Conservation (phyloP, 2,888 invertebrate species). For the Cryptocephalus primarius region DNA sequence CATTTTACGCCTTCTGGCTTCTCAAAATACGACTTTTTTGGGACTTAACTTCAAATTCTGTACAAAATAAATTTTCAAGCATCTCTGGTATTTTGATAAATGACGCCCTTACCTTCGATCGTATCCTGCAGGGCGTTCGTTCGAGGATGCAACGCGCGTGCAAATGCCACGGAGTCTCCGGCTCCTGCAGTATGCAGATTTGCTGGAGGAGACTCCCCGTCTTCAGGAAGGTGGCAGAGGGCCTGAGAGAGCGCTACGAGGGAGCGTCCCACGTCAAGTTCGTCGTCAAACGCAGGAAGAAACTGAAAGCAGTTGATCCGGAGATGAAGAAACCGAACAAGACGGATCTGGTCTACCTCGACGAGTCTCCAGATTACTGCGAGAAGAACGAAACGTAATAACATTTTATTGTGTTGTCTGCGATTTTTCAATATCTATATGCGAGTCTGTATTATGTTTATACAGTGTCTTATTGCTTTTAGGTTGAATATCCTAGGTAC, state of each 20-base stretch:
- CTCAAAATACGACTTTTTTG: slow-evolving; percentile 23
- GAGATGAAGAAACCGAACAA: slow-evolving; percentile 80
- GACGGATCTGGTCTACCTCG: slow-evolving; percentile 81
- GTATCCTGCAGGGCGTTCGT: slow-evolving; percentile 46
- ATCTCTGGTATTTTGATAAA: no score
- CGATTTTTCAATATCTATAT: no score
- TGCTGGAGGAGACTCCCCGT: slow-evolving; percentile 80
- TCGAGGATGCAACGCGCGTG: slow-evolving; percentile 78
- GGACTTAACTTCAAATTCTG: no score
- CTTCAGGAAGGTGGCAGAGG: slow-evolving; percentile 66
- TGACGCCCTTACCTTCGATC: no score
- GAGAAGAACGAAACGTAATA: slow-evolving; percentile 73
- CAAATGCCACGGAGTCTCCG: slow-evolving; percentile 91
- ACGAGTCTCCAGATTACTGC: slow-evolving; percentile 88
- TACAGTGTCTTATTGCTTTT: slow-evolving; percentile 16
- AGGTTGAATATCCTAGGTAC: slow-evolving; percentile 77
- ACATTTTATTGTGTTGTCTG: no score
- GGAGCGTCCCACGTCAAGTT: slow-evolving; percentile 77
- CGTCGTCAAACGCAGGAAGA: slow-evolving; percentile 49
- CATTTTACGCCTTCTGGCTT: no score
- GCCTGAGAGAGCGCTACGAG: slow-evolving; percentile 69
- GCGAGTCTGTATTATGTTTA: no score
- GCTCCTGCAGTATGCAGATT: slow-evolving; percentile 80
- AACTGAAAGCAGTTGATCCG: slow-evolving; percentile 60
- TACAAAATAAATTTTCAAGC: no score